Evolutionary conservation across 2,113 vertebrate genomes (phyloP).

Genomic region (Grammomys dolichurus): DNA sequence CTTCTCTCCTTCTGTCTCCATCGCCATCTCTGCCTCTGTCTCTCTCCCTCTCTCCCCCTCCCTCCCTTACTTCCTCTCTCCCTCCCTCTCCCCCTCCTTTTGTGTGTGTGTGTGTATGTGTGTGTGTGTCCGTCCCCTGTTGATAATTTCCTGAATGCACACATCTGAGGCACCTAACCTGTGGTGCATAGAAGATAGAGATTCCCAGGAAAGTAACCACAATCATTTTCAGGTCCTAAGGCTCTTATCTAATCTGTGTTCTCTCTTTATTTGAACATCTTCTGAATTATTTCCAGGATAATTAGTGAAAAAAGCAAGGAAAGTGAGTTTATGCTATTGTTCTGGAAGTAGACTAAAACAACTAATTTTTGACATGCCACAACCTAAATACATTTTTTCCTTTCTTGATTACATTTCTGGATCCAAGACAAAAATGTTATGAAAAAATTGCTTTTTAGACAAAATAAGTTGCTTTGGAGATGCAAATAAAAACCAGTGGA

Average conservation of each 20-base stretch:
- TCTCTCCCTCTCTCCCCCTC: neutral
- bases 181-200: neutral
- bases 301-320: neutral
- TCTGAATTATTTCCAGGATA: conserved; percentile 13
- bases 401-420: neutral
- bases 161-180: neutral
- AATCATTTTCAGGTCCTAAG: neutral
- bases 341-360: neutral
- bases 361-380: conserved; percentile 34
- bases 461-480: conserved; percentile 13
- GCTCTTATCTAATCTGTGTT: neutral
- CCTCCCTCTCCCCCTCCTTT: neutral
- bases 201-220: neutral
- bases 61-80: neutral
- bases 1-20: neutral
- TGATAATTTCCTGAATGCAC: neutral
- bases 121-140: neutral
- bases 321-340: neutral
- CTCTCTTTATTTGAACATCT: neutral
- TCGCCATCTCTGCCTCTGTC: neutral
- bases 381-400: conserved; percentile 16
- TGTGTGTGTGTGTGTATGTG: neutral
- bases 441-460: neutral
- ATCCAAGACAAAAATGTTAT: neutral
- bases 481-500: conserved; percentile 7